phyloP scores from a whole-genome alignment of 2,888 invertebrate genomes.

The Sarcophaga subvicina region DNA sequence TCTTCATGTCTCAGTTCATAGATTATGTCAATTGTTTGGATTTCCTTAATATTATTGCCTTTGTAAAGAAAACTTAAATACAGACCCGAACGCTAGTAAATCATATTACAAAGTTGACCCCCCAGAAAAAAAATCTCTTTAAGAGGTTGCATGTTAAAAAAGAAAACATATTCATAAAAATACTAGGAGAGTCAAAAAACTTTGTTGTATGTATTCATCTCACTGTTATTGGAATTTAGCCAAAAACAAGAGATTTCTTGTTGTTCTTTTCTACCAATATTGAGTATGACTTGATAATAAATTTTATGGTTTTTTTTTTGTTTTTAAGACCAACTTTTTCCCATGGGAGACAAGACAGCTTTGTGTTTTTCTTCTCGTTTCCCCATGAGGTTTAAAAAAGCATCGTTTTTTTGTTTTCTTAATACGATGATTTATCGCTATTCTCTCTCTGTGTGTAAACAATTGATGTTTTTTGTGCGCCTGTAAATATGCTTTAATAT shows the following conservation, averaged over 20 bases:
- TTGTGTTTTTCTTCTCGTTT: neutral
- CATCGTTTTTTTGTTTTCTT: conserved; percentile 4
- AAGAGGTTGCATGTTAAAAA: neutral
- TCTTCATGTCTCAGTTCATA: neutral
- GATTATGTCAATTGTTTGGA: conserved; percentile 7
- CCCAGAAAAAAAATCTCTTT: neutral
- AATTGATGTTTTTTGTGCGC: too few species aligned
- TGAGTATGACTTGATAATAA: neutral
- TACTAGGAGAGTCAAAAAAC: conserved; percentile 1
- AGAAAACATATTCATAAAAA: neutral
- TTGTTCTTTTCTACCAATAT: neutral
- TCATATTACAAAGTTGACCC: neutral
- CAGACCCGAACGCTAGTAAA: neutral
- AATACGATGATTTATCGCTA: too few species aligned
- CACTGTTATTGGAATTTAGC: conserved; percentile 39
- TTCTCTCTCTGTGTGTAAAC: too few species aligned
- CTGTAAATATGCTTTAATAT: too few species aligned
- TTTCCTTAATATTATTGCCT: neutral
- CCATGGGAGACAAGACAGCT: neutral
- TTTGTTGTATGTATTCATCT: neutral
- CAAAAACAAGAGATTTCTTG: neutral
- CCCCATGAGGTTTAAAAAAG: conserved; percentile 11
- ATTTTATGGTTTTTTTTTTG: neutral
- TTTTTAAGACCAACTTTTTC: conserved; percentile 15
- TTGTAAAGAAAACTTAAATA: neutral